Percentiles rank a stretch among this genome's conserved stretches.
Conservation (phyloP, 2,113 vertebrate genomes). For the Halcyon malimbica region DNA sequence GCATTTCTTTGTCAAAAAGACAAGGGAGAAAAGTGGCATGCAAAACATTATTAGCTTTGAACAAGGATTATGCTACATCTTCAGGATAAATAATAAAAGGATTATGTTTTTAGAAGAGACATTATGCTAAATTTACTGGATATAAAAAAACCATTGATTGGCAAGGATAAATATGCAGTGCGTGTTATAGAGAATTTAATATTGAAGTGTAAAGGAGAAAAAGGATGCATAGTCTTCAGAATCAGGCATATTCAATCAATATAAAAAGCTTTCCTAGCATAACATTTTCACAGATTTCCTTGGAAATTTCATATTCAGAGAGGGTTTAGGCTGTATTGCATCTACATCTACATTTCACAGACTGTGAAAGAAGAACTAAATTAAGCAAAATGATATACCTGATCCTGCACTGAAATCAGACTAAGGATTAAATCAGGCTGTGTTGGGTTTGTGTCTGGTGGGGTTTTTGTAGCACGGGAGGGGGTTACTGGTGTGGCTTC, state of each 20-base stretch:
- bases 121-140: neutral
- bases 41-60: neutral
- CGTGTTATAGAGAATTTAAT: neutral
- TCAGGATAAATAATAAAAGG: neutral
- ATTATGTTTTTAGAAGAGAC: neutral
- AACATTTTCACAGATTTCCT: neutral
- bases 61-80: neutral
- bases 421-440: neutral
- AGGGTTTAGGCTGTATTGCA: neutral
- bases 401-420: neutral
- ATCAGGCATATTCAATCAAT: neutral
- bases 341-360: neutral
- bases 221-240: neutral
- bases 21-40: neutral
- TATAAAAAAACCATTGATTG: neutral
- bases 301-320: neutral
- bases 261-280: neutral
- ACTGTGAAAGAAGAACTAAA: neutral
- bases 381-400: neutral
- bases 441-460: neutral
- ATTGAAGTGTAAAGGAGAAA: neutral
- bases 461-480: neutral
- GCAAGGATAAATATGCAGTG: neutral
- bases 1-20: neutral
- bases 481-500: neutral